A percentile compares a stretch with the other conserved stretches of the same genome.
Conservation (phyloP, 2,113 vertebrate species). For the Scomber colias region DNA sequence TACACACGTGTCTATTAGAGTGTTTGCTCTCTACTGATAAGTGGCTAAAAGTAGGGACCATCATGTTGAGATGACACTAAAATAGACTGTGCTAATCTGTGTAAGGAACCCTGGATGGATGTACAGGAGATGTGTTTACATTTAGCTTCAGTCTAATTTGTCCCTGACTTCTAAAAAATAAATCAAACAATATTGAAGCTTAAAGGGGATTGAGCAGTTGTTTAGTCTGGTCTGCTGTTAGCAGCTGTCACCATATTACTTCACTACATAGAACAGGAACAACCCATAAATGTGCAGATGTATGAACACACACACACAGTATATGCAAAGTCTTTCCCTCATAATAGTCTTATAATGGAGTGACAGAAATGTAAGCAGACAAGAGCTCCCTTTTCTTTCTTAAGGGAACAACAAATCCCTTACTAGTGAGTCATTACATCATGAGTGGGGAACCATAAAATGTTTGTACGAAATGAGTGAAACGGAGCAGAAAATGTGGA, state of each 20-base stretch:
- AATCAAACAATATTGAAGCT: constrained; percentile 9
- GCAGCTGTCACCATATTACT: neutral
- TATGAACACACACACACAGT: neutral
- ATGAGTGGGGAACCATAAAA: constrained; percentile 53
- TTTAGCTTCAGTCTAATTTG: neutral
- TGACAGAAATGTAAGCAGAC: constrained; percentile 22
- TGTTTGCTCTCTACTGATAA: constrained; percentile 25
- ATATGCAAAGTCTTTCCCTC: neutral
- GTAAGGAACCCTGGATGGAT: neutral
- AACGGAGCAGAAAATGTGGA: constrained; percentile 45
- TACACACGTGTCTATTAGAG: constrained; percentile 12
- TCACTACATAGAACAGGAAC: neutral
- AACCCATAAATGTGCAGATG: neutral
- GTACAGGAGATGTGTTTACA: neutral
- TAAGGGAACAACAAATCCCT: constrained; percentile 57
- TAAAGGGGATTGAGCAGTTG: neutral
- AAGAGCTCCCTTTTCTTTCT: constrained; percentile 38
- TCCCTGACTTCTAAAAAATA: neutral
- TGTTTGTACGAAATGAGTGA: constrained; percentile 47
- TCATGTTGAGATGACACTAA: constrained; percentile 4
- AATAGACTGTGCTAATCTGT: constrained; percentile 12
- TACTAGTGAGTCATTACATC: constrained; percentile 46
- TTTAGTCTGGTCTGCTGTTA: neutral
- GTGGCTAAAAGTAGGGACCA: constrained; percentile 31
- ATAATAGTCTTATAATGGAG: constrained; percentile 12